A percentile compares a stretch with the other conserved stretches of the same genome.
Evolutionary conservation across 2,888 invertebrate genomes (phyloP).

Genomic region (Euplagia quadripunctaria): DNA sequence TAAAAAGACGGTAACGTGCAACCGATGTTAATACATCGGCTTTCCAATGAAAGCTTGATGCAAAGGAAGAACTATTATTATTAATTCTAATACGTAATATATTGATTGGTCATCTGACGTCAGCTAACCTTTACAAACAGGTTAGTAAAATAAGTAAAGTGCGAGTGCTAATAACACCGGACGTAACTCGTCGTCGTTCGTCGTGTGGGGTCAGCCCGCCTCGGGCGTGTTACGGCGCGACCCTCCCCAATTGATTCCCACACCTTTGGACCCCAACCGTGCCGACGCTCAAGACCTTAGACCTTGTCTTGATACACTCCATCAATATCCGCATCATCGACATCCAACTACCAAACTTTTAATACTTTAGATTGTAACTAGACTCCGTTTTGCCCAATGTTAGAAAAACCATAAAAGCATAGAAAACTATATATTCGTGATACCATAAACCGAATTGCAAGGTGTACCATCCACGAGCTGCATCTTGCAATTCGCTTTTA

Average conservation of each 20-base stretch:
- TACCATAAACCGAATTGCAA: not conserved
- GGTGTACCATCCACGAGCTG: not conserved
- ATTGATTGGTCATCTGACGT: not conserved
- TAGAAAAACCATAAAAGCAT: not conserved
- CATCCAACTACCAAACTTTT: not conserved
- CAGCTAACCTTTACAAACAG: constrained; percentile 7
- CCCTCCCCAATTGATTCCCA: constrained; percentile 42
- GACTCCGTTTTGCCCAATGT: not conserved
- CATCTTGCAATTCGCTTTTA: not conserved
- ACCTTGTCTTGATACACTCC: constrained; percentile 2
- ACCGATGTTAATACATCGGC: too few species aligned
- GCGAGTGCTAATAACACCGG: constrained; percentile 14
- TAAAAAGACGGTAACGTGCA: too few species aligned
- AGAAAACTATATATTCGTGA: not conserved
- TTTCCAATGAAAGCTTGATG: too few species aligned
- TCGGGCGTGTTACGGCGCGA: constrained; percentile 17
- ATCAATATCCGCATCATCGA: not conserved
- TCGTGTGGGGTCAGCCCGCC: constrained; percentile 34
- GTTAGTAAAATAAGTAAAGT: constrained; percentile 6
- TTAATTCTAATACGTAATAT: not conserved
- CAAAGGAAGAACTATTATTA: not conserved
- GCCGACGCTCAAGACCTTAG: constrained; percentile 9
- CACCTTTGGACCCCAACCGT: constrained; percentile 15
- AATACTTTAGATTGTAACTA: not conserved
- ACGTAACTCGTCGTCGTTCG: not conserved